A percentile compares a stretch with the other conserved stretches of the same genome.
Evolutionary conservation across 2,113 vertebrate species (phyloP).

Genomic region (Propithecus coquereli): DNA sequence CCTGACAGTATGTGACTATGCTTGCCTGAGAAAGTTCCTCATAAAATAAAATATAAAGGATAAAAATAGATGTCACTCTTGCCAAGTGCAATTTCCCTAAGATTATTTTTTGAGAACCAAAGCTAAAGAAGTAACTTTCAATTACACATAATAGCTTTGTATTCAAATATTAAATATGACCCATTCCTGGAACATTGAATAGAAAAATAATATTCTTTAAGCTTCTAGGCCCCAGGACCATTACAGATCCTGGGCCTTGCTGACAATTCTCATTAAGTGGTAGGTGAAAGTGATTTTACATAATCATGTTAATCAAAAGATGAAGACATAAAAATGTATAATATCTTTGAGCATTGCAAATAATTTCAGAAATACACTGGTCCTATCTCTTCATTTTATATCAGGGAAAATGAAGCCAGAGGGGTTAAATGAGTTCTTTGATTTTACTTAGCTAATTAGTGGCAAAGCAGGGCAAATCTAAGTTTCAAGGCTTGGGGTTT

Average conservation of each 20-base stretch:
- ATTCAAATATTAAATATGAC: background rate
- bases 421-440: conserved; percentile 25
- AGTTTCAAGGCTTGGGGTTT: conserved; percentile 8
- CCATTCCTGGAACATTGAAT: background rate
- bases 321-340: conserved; percentile 47
- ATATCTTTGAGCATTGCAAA: background rate
- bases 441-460: conserved; percentile 54
- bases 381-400: conserved; percentile 51
- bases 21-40: conserved; percentile 3
- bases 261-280: conserved; percentile 1
- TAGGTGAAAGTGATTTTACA: conserved; percentile 44
- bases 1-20: background rate
- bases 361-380: conserved; percentile 36
- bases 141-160: conserved; percentile 12
- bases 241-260: background rate
- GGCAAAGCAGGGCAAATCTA: background rate
- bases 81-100: background rate
- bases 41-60: conserved; percentile 35
- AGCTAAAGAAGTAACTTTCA: conserved; percentile 51
- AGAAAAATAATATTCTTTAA: conserved; percentile 32
- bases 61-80: conserved; percentile 42
- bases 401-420: conserved; percentile 48
- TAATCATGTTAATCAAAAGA: conserved; percentile 58
- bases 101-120: conserved; percentile 48
- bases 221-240: background rate